These are phyloP conservation scores for Perccottus glenii DNA, from an alignment of 2,113 vertebrate genomes.

Conservation along the genomic window DNA sequence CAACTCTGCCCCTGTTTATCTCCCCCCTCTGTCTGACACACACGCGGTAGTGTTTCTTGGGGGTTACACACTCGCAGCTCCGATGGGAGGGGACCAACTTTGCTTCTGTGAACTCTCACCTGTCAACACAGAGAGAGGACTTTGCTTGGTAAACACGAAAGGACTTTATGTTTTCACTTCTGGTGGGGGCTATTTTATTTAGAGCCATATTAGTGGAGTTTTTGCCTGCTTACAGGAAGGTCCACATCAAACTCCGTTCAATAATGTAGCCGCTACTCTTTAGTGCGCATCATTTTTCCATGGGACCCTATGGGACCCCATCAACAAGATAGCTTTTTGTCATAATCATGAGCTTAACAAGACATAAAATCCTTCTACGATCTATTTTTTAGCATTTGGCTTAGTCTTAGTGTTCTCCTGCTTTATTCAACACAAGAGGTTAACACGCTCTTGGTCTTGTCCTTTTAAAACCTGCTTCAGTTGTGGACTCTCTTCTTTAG, in stretches of 20 bases:
- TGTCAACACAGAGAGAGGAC: constrained; percentile 73
- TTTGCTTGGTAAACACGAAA: constrained; percentile 74
- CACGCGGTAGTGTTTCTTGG: constrained; percentile 54
- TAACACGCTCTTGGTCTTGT: no score
- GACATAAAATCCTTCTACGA: no score
- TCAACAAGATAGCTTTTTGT: no score
- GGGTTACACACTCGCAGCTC: constrained; percentile 60
- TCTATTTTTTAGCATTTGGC: no score
- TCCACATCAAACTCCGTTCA: constrained; percentile 11
- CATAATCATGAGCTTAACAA: no score
- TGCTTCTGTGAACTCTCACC: constrained; percentile 74
- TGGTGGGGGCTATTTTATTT: constrained; percentile 42
- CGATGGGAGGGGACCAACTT: constrained; percentile 59
- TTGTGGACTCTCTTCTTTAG: no score
- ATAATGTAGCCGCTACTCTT: background rate
- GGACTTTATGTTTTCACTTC: constrained; percentile 73
- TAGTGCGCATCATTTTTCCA: no score
- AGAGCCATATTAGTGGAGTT: constrained; percentile 28
- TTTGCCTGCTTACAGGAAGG: constrained; percentile 14
- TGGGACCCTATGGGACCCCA: no score
- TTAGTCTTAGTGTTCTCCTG: no score
- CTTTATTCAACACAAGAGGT: no score
- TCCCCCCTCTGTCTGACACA: constrained; percentile 58
- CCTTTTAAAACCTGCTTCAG: no score
- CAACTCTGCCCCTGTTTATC: constrained; percentile 67